These are phyloP conservation scores for Byasa hedistus DNA, from an alignment of 2,888 invertebrate genomes.

Conservation along the genomic window DNA sequence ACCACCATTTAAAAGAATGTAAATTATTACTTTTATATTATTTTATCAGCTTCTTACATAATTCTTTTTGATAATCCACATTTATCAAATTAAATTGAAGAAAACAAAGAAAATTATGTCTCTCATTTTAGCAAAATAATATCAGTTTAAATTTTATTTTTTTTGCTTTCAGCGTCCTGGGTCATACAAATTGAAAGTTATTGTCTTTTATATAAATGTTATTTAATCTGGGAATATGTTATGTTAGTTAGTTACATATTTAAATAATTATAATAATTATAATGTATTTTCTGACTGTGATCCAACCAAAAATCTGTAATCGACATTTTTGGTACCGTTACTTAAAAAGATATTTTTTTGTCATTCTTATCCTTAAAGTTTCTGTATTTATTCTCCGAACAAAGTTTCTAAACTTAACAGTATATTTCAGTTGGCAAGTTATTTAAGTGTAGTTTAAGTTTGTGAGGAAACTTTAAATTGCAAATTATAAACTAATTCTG, in stretches of 20 bases:
- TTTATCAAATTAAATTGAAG: no score
- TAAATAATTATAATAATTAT: neutral
- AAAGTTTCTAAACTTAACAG: neutral
- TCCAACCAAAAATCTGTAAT: no score
- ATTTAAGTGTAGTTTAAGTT: constrained; percentile 20
- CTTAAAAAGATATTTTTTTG: neutral
- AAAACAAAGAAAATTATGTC: no score
- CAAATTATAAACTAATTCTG: constrained; percentile 27
- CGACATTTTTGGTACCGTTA: neutral
- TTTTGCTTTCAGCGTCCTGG: no score
- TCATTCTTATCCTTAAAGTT: neutral
- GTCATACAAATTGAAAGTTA: no score
- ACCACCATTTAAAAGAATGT: no score
- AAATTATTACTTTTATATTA: no score
- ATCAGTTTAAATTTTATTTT: no score
- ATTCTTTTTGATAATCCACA: no score
- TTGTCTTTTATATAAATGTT: no score
- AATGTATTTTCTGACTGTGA: neutral
- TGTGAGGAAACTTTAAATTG: constrained; percentile 23
- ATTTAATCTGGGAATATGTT: neutral
- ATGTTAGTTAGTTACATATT: neutral
- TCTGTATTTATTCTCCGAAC: neutral
- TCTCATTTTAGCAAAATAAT: no score
- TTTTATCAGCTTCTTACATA: no score
- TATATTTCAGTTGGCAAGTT: constrained; percentile 6